Evolutionary conservation across 1,140 invertebrate species (phyloP).

Genomic region (Eulimnadia texana): DNA sequence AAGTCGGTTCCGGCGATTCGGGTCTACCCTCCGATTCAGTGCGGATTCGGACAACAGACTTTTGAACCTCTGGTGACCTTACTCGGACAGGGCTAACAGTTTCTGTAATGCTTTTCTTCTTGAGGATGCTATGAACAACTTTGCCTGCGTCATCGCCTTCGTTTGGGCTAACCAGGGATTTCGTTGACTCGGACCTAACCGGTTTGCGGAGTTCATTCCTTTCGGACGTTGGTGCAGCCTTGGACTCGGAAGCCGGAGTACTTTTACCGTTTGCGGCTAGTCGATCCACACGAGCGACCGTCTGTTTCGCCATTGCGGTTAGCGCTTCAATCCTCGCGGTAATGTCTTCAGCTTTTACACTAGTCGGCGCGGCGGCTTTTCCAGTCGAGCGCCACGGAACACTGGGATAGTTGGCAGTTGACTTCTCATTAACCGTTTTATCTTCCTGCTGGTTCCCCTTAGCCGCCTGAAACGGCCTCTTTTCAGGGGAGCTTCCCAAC

Average conservation of each 20-base stretch:
- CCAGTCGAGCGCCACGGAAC: constrained; percentile 30
- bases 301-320: constrained; percentile 46
- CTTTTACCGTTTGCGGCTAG: constrained; percentile 31
- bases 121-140: constrained; percentile 14
- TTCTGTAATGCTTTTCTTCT: constrained; percentile 5
- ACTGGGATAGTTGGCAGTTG: constrained; percentile 19
- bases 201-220: neutral
- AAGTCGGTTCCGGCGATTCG: constrained; percentile 37
- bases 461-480: constrained; percentile 18
- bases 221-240: neutral
- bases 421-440: too few species aligned
- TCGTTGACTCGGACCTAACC: neutral
- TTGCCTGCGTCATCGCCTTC: neutral
- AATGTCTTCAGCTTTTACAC: constrained; percentile 11
- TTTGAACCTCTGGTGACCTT: neutral
- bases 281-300: constrained; percentile 47
- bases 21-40: constrained; percentile 4
- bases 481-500: constrained; percentile 14
- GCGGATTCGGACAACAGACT: constrained; percentile 1
- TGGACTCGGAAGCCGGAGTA: neutral
- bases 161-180: neutral
- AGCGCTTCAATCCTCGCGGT: constrained; percentile 40
- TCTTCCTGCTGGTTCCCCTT: constrained; percentile 21
- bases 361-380: constrained; percentile 1
- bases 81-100: neutral